Evolutionary conservation across 2,888 invertebrate genomes (phyloP), one percentile per base, ranked within the genome.

Genomic region (Hirtodrosophila trivittata): DNA sequence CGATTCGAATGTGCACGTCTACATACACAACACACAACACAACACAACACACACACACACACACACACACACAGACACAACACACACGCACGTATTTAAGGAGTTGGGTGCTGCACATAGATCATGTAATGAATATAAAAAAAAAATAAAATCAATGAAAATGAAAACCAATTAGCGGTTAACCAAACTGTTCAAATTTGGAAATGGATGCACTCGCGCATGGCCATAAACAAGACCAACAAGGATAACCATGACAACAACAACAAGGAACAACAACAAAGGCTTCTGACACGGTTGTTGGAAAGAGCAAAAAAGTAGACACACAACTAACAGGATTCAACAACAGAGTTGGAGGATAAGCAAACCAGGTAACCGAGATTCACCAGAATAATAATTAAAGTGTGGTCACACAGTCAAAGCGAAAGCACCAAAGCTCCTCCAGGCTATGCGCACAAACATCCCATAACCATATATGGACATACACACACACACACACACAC

Each of bases 181-280:
- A 82, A 82, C 82, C 82, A 76, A 81, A 84, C 81, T 81, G 84
- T 82, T 84, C 84, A 82, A 82, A 82, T 82, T 82, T 82, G 75
- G 78, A 82, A 84, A 82, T 84, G 84, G 76, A 82, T 84, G 84
- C 84, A 84, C 58, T 57, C 77, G 81, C 71, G 81, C 75, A 72
- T 75, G 73, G 73, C 37, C 67, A 78, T 82, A 82, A 78, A 78
- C 72, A 71, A 71, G 62, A 71, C 54, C 37, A 66, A 14, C 46
- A 58, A 28, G 57, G 60, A 50, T 25, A 65, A 47, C 55, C 59
- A 32, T 16, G 52, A 33, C 57, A 45, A 25, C 37, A 50, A 33
- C 33, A 46, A 13, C 10, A 45, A 16, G 13, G 6, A 21, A 37
- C 56, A 58, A 42, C 50, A 55, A 46, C 57, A 37, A 42, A 49